Conservation (phyloP, 2,113 vertebrate species). For the Pluvialis apricaria region DNA sequence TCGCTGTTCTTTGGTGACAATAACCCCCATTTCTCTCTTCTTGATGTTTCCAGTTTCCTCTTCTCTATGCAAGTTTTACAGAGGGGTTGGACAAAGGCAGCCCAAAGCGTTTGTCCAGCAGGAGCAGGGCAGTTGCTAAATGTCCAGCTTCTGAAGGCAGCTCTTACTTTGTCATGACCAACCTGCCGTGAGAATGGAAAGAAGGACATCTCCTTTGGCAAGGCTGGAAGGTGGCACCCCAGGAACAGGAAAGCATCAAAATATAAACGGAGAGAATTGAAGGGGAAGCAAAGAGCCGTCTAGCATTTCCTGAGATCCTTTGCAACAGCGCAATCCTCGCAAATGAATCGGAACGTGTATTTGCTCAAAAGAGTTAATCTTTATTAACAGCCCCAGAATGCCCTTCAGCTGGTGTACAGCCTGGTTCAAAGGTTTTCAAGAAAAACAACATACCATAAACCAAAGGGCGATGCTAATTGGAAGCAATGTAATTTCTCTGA, state of each 20-base stretch:
- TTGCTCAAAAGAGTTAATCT: slow-evolving; percentile 58
- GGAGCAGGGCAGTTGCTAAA: background rate
- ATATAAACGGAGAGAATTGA: background rate
- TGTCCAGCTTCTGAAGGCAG: background rate
- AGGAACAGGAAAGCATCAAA: background rate
- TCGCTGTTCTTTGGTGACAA: background rate
- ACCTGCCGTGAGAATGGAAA: background rate
- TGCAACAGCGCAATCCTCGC: rapidly evolving
- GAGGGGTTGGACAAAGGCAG: background rate
- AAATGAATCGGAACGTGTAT: background rate
- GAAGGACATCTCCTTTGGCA: background rate
- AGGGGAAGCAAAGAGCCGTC: background rate
- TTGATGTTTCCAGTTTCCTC: background rate
- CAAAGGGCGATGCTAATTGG: slow-evolving; percentile 74
- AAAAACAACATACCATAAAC: slow-evolving; percentile 78
- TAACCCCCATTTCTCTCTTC: background rate
- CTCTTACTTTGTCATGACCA: background rate
- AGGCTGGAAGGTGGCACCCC: background rate
- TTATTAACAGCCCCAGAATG: slow-evolving; percentile 41
- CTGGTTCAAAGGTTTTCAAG: slow-evolving; percentile 74
- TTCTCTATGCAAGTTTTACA: background rate
- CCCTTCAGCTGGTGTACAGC: slow-evolving; percentile 45
- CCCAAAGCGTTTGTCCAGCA: background rate
- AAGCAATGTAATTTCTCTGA: slow-evolving; percentile 45
- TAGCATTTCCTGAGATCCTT: background rate